phyloP scores from a whole-genome alignment of 2,113 vertebrate species.

The Notechis scutatus region DNA sequence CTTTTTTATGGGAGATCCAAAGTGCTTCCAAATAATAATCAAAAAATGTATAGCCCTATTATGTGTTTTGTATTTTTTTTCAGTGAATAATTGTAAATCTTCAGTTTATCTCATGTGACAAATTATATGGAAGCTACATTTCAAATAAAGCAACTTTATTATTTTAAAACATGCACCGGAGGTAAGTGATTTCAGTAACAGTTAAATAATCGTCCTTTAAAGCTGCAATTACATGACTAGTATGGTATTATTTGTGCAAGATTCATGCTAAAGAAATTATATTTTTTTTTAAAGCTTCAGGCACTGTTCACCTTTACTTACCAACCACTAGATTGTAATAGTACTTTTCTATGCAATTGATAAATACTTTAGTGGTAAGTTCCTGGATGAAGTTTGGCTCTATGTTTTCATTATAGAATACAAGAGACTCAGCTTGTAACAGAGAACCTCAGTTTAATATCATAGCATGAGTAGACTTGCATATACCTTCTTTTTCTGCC shows the following conservation, averaged over 20 bases:
- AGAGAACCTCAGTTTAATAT: neutral
- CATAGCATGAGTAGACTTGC: neutral
- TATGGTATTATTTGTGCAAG: neutral
- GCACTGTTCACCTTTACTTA: neutral
- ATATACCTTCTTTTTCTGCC: neutral
- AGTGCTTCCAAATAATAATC: neutral
- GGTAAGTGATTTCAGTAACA: neutral
- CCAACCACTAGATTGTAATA: neutral
- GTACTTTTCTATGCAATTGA: neutral
- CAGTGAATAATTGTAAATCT: neutral
- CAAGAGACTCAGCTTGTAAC: neutral
- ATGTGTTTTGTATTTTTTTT: neutral
- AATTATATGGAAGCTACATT: constrained; percentile 2
- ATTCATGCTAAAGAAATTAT: neutral
- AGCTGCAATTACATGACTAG: neutral
- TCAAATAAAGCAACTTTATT: constrained; percentile 7
- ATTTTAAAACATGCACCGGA: neutral
- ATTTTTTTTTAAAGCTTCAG: neutral
- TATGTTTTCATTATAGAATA: neutral
- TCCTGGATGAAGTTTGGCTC: neutral
- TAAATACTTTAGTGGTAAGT: neutral
- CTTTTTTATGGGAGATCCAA: neutral
- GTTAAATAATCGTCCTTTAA: neutral
- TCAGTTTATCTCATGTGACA: neutral
- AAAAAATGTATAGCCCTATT: neutral